Evolutionary conservation across 2,113 vertebrate genomes (phyloP).

Genomic region (Hyaena hyaena): DNA sequence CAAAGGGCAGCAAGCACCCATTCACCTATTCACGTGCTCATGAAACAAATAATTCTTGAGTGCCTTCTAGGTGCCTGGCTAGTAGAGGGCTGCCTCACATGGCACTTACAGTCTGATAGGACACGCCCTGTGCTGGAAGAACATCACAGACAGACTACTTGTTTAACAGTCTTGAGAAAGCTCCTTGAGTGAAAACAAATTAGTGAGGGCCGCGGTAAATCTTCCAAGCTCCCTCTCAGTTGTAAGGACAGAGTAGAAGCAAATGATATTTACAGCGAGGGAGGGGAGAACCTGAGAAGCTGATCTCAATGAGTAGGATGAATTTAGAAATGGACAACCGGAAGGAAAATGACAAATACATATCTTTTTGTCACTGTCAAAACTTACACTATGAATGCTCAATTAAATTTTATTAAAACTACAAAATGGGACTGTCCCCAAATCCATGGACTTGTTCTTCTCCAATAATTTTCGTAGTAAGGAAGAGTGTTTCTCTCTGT

Average conservation of each 20-base stretch:
- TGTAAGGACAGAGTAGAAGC: neutral
- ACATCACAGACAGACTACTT: neutral
- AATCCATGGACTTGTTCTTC: neutral
- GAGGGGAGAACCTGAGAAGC: neutral
- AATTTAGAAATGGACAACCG: neutral
- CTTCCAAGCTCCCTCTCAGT: neutral
- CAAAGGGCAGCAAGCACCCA: neutral
- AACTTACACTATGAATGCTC: neutral
- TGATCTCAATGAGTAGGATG: slow-evolving; percentile 15
- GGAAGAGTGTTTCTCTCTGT: neutral
- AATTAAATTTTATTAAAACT: slow-evolving; percentile 21
- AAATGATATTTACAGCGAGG: neutral
- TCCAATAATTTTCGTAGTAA: neutral
- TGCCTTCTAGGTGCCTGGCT: neutral
- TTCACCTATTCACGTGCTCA: neutral
- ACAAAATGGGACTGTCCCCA: neutral
- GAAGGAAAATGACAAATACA: slow-evolving; percentile 42
- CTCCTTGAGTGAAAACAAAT: neutral
- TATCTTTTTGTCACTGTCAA: slow-evolving; percentile 9
- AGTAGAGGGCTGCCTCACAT: too few species aligned
- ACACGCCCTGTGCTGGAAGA: neutral
- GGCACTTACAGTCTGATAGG: neutral
- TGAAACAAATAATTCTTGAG: neutral
- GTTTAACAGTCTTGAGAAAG: neutral
- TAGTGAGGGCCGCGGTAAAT: neutral